Conservation (phyloP, 1,140 invertebrate genomes). For the fruit fly (Drosophila melanogaster) region Release_6_plus_ISO1_MT NT_037436.4:22660501-22661000, state of each 20-base stretch:
- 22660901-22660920: conserved; percentile 5
- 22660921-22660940: conserved; percentile 31
- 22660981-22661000: conserved; percentile 84
- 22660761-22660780: conserved; percentile 20
- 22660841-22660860: conserved; percentile 50
- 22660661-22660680: conserved; percentile 15
- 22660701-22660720: conserved; percentile 66
- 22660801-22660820: conserved; percentile 80
- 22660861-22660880: conserved; percentile 82
- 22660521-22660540: conserved; percentile 57
- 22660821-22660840: conserved; percentile 79
- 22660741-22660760: conserved; percentile 4
- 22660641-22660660: conserved; percentile 52
- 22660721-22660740: conserved; percentile 22
- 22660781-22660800: conserved; percentile 67
- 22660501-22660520: conserved; percentile 65
- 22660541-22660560: conserved; percentile 1
- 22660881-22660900: conserved; percentile 75
- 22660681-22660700: conserved; percentile 47
- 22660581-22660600: neutral
- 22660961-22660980: conserved; percentile 76
- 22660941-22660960: conserved; percentile 27
- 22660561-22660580: neutral
- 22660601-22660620: conserved; percentile 13
- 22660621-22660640: conserved; percentile 54